These are phyloP conservation scores for Meles meles DNA, from an alignment of 2,113 vertebrate species.

Conservation along the genomic window DNA sequence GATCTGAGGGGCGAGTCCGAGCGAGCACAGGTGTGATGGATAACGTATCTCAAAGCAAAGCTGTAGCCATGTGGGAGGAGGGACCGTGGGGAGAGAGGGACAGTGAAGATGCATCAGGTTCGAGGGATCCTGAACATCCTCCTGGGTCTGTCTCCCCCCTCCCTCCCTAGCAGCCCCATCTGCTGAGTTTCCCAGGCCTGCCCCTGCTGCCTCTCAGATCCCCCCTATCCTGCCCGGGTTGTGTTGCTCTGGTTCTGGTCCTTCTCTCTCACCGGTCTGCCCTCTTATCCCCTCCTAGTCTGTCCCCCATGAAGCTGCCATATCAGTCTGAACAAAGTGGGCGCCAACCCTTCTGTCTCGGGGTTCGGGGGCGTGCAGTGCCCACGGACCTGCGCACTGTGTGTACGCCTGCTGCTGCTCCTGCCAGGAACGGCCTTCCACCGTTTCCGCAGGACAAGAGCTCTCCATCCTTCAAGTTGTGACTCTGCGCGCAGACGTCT, in stretches of 20 bases:
- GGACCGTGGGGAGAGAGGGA: background rate
- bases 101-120: background rate
- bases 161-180: background rate
- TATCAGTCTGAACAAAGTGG: background rate
- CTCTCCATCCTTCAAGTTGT: background rate
- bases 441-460: background rate
- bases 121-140: background rate
- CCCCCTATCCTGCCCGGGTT: accelerated
- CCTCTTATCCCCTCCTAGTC: background rate
- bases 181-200: background rate
- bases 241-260: background rate
- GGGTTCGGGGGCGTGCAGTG: background rate
- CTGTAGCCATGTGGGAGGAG: too few relatives aligned
- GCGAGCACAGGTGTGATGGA: background rate
- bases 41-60: background rate
- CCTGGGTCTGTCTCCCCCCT: background rate
- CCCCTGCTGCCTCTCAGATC: background rate
- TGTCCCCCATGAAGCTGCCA: background rate
- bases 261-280: background rate
- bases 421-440: background rate
- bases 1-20: background rate
- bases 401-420: background rate
- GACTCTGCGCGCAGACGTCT: background rate
- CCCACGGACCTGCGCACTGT: accelerated
- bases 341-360: background rate